These are phyloP conservation scores for Thecocarcelia acutangulata DNA, from an alignment of 2,888 invertebrate species.

Conservation along the genomic window DNA sequence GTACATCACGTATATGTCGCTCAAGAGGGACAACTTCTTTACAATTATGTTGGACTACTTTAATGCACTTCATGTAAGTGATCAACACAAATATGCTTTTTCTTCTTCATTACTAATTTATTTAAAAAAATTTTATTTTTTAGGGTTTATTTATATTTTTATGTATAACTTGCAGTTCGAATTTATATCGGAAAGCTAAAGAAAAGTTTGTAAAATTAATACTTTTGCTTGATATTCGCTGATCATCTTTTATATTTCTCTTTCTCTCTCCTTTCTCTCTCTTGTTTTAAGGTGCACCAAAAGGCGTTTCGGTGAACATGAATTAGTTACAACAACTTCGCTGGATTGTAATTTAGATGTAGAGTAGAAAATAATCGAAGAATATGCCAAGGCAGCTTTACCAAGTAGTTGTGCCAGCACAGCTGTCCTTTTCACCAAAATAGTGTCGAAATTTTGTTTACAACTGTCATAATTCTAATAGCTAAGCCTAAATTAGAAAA, in stretches of 20 bases:
- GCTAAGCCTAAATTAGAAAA: too few species aligned
- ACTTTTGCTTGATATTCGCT: background rate
- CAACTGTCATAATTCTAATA: too few species aligned
- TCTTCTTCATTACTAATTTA: background rate
- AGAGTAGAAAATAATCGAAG: background rate
- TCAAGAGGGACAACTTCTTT: background rate
- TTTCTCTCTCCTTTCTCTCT: too few species aligned
- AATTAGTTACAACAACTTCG: background rate
- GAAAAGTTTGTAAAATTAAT: background rate
- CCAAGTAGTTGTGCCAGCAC: too few species aligned
- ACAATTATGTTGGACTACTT: conserved; percentile 35
- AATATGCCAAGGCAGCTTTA: too few species aligned
- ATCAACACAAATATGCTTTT: too few species aligned
- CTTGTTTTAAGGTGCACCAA: background rate
- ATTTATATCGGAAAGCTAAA: background rate
- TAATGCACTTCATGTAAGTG: conserved; percentile 59
- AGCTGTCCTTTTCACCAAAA: too few species aligned
- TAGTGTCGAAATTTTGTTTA: too few species aligned
- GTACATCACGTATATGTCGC: conserved; percentile 4
- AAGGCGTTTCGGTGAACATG: background rate
- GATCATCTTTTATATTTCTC: background rate
- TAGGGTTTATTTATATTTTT: conserved; percentile 49
- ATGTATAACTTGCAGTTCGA: background rate
- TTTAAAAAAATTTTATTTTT: background rate
- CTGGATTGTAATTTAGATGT: background rate